A percentile compares a stretch with the other conserved stretches of the same genome.
phyloP scores from a whole-genome alignment of 2,113 vertebrate species.

The Sinosuthora webbiana region DNA sequence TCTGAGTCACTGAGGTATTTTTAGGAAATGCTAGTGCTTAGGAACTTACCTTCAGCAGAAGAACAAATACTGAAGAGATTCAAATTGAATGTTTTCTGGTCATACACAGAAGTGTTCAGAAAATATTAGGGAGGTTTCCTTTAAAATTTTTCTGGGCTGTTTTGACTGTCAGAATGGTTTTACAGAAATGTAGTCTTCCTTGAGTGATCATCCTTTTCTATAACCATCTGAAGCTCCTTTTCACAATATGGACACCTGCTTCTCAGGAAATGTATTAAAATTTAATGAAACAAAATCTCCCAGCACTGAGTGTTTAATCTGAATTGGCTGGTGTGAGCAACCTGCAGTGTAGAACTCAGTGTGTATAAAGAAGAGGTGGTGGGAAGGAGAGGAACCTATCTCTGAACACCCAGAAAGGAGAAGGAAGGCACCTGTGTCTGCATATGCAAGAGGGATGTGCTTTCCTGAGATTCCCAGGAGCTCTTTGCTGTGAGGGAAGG shows the following conservation, averaged over 20 bases:
- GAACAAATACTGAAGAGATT: neutral
- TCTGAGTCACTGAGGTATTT: neutral
- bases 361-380: neutral
- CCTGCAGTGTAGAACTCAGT: neutral
- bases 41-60: neutral
- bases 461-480: neutral
- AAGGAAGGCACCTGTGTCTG: neutral
- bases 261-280: neutral
- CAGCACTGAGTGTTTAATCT: neutral
- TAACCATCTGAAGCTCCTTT: neutral
- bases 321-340: neutral
- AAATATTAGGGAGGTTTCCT: neutral
- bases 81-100: neutral
- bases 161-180: neutral
- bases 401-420: neutral
- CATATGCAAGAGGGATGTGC: accelerated
- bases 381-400: neutral
- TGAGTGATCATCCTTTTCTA: neutral
- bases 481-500: neutral
- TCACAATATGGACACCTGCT: neutral
- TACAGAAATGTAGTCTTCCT: neutral
- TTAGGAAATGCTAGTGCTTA: neutral
- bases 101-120: neutral
- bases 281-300: neutral
- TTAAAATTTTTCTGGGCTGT: neutral